Percentiles rank a stretch among this genome's conserved stretches.
These are phyloP conservation scores for Camelus dromedarius DNA, from an alignment of 2,113 vertebrate genomes.

Conservation along the genomic window DNA sequence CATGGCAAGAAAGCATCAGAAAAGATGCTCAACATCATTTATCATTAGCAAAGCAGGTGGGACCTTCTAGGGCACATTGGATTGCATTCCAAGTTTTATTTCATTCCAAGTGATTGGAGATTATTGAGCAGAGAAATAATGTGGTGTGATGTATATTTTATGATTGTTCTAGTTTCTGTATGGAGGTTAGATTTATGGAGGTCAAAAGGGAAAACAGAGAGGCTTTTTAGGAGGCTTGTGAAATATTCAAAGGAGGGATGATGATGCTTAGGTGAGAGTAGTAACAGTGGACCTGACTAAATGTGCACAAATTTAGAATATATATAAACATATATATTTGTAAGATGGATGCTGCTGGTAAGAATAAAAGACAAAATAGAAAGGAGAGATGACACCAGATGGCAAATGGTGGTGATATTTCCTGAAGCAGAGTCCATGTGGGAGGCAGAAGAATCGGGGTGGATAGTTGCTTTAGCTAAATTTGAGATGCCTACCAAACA, in stretches of 20 bases:
- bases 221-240: background rate
- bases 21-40: background rate
- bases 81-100: background rate
- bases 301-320: background rate
- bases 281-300: background rate
- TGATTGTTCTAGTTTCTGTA: background rate
- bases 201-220: background rate
- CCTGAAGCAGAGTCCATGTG: background rate
- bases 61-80: background rate
- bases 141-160: background rate
- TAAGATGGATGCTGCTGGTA: background rate
- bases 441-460: background rate
- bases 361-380: background rate
- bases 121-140: constrained; percentile 18
- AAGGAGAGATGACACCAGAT: background rate
- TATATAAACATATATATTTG: background rate
- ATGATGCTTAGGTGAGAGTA: background rate
- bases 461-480: background rate
- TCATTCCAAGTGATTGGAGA: background rate
- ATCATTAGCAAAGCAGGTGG: background rate
- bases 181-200: background rate
- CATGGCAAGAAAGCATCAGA: background rate
- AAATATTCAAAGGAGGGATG: background rate
- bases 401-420: background rate
- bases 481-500: background rate